These are phyloP conservation scores for Mythimna impura DNA, from an alignment of 2,888 invertebrate species.

Conservation along the genomic window DNA sequence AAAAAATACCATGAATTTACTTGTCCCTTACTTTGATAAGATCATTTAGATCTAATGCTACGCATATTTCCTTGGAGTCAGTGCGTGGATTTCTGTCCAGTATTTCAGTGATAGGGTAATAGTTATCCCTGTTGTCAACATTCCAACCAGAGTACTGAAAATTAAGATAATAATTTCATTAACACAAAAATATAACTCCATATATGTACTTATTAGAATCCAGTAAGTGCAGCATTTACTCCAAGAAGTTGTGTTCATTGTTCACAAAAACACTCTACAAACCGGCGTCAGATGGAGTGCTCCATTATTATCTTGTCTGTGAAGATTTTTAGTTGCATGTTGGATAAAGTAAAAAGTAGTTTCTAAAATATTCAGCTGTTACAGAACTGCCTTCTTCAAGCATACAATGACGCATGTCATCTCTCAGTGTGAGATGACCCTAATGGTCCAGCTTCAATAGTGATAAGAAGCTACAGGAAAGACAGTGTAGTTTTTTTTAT, in stretches of 20 bases:
- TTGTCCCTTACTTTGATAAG: slow-evolving; percentile 90
- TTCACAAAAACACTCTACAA: not conserved
- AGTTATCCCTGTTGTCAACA: slow-evolving; percentile 90
- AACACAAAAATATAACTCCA: not conserved
- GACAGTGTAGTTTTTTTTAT: not conserved
- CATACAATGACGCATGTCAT: no score
- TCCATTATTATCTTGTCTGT: not conserved
- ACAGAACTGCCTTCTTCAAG: not conserved
- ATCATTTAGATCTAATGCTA: slow-evolving; percentile 89
- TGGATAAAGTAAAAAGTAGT: not conserved
- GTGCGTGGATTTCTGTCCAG: slow-evolving; percentile 88
- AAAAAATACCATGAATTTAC: slow-evolving; percentile 82
- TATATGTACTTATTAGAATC: not conserved
- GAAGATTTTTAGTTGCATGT: not conserved
- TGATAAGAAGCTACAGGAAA: not conserved
- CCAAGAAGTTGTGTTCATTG: not conserved
- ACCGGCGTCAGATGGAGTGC: not conserved
- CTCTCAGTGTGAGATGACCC: not conserved
- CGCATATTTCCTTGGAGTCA: slow-evolving; percentile 89
- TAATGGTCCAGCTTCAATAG: not conserved
- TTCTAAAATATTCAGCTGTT: not conserved
- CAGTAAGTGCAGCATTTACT: not conserved
- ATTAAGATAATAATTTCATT: slow-evolving; percentile 18
- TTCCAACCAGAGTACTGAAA: slow-evolving; percentile 92
- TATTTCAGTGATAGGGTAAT: slow-evolving; percentile 90